A percentile compares a stretch with the other conserved stretches of the same genome.
Conservation (phyloP, 2,113 vertebrate species). For the Bos javanicus region DNA sequence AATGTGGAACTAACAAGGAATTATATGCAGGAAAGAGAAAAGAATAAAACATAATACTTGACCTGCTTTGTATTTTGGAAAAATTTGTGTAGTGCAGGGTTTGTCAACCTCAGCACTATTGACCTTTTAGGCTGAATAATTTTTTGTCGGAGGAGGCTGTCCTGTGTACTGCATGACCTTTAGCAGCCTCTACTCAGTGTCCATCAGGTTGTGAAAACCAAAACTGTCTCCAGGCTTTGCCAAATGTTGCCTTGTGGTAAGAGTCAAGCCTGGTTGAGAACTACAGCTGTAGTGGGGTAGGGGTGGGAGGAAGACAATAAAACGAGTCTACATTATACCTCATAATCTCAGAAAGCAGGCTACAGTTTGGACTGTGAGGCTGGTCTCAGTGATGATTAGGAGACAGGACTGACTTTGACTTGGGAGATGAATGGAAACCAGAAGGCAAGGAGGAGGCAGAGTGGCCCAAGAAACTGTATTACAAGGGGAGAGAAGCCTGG, state of each 20-base stretch:
- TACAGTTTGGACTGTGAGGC: neutral
- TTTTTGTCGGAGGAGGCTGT: neutral
- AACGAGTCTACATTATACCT: neutral
- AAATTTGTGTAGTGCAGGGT: neutral
- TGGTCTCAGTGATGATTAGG: neutral
- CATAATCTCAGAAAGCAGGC: neutral
- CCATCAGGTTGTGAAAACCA: neutral
- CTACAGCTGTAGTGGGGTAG: neutral
- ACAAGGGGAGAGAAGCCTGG: neutral
- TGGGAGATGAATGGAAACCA: neutral
- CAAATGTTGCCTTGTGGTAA: neutral
- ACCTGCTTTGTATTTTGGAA: neutral
- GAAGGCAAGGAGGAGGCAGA: neutral
- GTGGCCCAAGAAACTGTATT: neutral
- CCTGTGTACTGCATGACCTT: neutral
- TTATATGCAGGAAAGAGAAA: neutral
- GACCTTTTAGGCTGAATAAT: neutral
- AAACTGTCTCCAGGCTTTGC: neutral
- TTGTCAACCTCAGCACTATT: neutral
- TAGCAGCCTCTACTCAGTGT: neutral
- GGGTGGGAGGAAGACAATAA: neutral
- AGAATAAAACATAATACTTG: neutral
- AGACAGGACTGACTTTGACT: constrained; percentile 43
- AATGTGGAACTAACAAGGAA: neutral
- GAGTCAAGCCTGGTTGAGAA: neutral